Evolutionary conservation across 1,140 invertebrate species (phyloP).

Genomic region (Drosophila trapezifrons): DNA sequence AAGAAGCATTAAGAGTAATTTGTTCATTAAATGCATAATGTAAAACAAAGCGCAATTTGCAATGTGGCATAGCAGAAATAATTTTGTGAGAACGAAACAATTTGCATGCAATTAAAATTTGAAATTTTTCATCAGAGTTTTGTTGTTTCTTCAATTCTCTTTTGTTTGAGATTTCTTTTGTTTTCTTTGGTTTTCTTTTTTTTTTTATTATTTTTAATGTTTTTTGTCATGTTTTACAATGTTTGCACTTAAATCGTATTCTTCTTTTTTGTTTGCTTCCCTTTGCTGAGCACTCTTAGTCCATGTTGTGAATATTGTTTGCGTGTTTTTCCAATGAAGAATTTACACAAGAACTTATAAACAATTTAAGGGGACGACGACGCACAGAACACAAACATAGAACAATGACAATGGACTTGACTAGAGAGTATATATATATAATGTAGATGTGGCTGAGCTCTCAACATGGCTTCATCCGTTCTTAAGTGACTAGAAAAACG

Average conservation of each 20-base stretch:
- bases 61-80: conserved; percentile 69
- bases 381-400: conserved; percentile 71
- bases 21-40: conserved; percentile 75
- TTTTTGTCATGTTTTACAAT: conserved; percentile 79
- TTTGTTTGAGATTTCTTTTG: conserved; percentile 31
- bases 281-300: conserved; percentile 48
- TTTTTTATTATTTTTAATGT: conserved; percentile 46
- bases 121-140: conserved; percentile 39
- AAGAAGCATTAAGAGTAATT: conserved; percentile 72
- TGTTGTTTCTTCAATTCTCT: conserved; percentile 20
- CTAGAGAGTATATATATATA: conserved; percentile 47
- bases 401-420: conserved; percentile 61
- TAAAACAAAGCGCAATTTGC: conserved; percentile 79
- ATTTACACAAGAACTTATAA: conserved; percentile 45
- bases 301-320: conserved; percentile 71
- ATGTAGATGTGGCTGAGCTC: conserved; percentile 49
- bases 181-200: conserved; percentile 39
- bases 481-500: conserved; percentile 64
- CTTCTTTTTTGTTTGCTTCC: conserved; percentile 59
- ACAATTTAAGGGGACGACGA: conserved; percentile 18
- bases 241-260: conserved; percentile 79
- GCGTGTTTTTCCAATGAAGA: conserved; percentile 65
- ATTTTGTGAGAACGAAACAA: conserved; percentile 54
- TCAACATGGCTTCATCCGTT: conserved; percentile 24
- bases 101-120: conserved; percentile 66